Evolutionary conservation across 1,140 invertebrate species (phyloP), one percentile per base, ranked within the genome.

Genomic region (Drosophila chauvacae): DNA sequence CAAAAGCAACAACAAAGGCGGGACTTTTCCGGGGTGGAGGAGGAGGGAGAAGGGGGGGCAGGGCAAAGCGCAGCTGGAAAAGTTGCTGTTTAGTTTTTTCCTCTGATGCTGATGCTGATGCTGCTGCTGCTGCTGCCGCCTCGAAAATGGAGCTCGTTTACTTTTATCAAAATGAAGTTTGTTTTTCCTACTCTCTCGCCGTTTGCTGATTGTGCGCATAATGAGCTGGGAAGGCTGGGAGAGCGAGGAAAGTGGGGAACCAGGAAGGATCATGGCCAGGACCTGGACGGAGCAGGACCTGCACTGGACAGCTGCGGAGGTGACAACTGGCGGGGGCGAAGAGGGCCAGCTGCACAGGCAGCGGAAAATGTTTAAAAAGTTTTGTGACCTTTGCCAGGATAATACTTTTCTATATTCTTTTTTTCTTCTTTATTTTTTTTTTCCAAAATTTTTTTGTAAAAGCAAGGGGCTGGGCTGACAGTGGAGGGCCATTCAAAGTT

Each of bases 91-190:
- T 77, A 68, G 74, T 77, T 77, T 70, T 80, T 80, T 66, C 20
- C 64, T 51, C 50, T 41, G 39, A 7, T 35, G 50, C 45, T 41
- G 39, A 7, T 35, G 50, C 45, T 47, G 45, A 47, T 47, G 45
- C 44, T 26, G 23, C 20, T n/a, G 47, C 14, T 6, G 47, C 45
- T 44, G 42, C 42, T 30, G 48, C 48, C n/a, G 48, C 48, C 58
- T 64, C 48, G 44, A 77, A 81, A 81, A 75, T 63, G 65, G 77
- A 81, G 73, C 79, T 81, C 79, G 73, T 82, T 82, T 78, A 66
- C 80, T 82, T 81, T 81, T 82, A 81, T 81, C 73, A 82, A 78
- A 81, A 82, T 77, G 66, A 81, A 81, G 79, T 81, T 81, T 77
- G 57, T 65, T 77, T 78, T 65, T 44, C 48, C 57, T 51, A 57